Percentiles rank a stretch among this genome's conserved stretches.
Evolutionary conservation across 2,797 vertebrate genomes (phyloP).

Genomic region (Taeniopygia guttata): DNA sequence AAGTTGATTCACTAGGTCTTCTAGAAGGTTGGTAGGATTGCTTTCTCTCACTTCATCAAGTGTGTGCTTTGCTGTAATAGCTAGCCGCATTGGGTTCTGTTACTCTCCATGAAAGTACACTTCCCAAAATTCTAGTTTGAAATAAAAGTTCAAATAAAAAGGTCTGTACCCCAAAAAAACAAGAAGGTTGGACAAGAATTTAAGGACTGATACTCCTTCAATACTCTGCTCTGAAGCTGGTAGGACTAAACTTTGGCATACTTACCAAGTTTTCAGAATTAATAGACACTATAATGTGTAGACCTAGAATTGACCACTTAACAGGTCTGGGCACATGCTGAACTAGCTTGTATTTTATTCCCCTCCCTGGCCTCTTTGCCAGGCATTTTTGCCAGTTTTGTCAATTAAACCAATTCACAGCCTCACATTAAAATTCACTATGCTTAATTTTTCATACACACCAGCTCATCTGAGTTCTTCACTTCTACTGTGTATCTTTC

Average conservation of each 20-base stretch:
- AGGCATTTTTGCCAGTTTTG: not conserved
- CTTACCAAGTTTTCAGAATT: not conserved
- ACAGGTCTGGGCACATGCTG: not conserved
- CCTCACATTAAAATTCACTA: not conserved
- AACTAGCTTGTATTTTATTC: not conserved
- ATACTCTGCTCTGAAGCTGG: not conserved
- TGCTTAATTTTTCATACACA: not conserved
- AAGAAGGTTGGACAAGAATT: not conserved
- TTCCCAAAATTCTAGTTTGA: not conserved
- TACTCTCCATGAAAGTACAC: not conserved
- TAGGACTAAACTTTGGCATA: not conserved
- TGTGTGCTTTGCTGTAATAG: not conserved
- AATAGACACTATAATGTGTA: not conserved
- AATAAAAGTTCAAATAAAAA: not conserved
- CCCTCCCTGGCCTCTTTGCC: not conserved
- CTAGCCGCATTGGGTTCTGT: not conserved
- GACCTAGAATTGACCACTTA: not conserved
- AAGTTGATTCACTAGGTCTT: not conserved
- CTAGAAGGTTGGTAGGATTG: not conserved
- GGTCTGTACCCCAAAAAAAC: rapidly evolving
- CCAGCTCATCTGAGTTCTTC: not conserved
- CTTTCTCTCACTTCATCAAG: not conserved
- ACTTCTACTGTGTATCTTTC: not conserved
- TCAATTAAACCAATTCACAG: not conserved
- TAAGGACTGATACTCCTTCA: not conserved